Evolutionary conservation across 1,140 invertebrate genomes (phyloP).

Genomic region (Hyphantria cunea): DNA sequence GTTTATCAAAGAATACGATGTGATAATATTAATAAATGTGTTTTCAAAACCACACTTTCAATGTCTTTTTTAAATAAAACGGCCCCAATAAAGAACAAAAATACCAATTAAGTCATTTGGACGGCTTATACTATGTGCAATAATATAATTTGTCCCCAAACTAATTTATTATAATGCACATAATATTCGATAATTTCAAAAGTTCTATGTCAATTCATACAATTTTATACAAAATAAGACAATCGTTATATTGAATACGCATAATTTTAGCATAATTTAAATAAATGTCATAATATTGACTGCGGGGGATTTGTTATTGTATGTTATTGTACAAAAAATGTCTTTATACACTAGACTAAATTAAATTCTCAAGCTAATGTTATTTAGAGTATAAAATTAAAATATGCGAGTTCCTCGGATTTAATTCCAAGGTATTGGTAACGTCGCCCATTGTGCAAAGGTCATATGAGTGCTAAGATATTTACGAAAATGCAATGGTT

Average conservation of each 20-base stretch:
- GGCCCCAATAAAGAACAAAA: constrained; percentile 12
- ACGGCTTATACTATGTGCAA: constrained; percentile 1
- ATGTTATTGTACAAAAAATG: not conserved
- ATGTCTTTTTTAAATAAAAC: too few relatives aligned
- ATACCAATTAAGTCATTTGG: constrained; percentile 13
- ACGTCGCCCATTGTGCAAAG: constrained; percentile 5
- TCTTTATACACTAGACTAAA: constrained; percentile 19
- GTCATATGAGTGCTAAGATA: constrained; percentile 7
- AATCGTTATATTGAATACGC: constrained; percentile 6
- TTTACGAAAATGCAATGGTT: not conserved
- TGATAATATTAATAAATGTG: too few relatives aligned
- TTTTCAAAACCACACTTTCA: too few relatives aligned
- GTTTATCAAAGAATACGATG: too few relatives aligned
- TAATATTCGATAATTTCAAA: constrained; percentile 14
- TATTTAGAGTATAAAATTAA: constrained; percentile 11
- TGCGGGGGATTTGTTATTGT: constrained; percentile 15
- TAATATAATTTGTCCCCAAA: too few relatives aligned
- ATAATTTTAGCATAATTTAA: constrained; percentile 27
- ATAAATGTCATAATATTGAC: constrained; percentile 23
- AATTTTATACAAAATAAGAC: constrained; percentile 12
- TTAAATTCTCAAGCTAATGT: constrained; percentile 10
- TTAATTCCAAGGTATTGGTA: constrained; percentile 5
- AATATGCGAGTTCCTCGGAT: constrained; percentile 1
- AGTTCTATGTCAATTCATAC: constrained; percentile 9
- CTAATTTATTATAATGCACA: constrained; percentile 15